A percentile compares a stretch with the other conserved stretches of the same genome.
Evolutionary conservation across 2,797 vertebrate genomes (phyloP).

Genomic region (Diplodus puntazzo): DNA sequence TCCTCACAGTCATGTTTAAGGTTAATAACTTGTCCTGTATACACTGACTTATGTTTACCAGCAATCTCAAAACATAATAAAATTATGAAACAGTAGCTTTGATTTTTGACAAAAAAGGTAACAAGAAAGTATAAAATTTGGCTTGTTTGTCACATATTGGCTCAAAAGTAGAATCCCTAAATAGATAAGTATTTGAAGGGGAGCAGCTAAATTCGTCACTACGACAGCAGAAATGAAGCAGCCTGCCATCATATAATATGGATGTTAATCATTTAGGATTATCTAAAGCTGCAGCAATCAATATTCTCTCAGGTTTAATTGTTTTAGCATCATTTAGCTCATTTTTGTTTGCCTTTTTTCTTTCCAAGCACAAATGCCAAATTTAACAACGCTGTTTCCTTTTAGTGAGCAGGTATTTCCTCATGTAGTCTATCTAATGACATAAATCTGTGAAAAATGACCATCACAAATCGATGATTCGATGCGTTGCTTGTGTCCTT

Average conservation of each 20-base stretch:
- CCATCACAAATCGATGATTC: neutral
- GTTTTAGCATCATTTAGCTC: neutral
- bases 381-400: neutral
- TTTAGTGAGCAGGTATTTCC: neutral
- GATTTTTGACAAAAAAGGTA: neutral
- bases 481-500: no score
- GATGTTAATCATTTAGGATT: neutral
- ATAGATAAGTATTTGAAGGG: neutral
- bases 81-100: neutral
- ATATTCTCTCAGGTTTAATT: neutral
- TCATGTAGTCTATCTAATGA: neutral
- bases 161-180: neutral
- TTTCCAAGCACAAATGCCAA: neutral
- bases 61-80: conserved; percentile 28
- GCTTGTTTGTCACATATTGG: neutral
- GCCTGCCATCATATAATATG: neutral
- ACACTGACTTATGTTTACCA: neutral
- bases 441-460: neutral
- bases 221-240: neutral
- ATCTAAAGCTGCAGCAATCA: neutral
- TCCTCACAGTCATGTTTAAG: conserved; percentile 24
- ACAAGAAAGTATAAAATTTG: neutral
- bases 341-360: neutral
- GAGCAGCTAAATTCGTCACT: neutral
- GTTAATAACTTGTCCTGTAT: conserved; percentile 13